Percentiles rank a stretch among this genome's conserved stretches.
phyloP scores from a whole-genome alignment of 2,888 invertebrate species.

The Mylabris sibirica region DNA sequence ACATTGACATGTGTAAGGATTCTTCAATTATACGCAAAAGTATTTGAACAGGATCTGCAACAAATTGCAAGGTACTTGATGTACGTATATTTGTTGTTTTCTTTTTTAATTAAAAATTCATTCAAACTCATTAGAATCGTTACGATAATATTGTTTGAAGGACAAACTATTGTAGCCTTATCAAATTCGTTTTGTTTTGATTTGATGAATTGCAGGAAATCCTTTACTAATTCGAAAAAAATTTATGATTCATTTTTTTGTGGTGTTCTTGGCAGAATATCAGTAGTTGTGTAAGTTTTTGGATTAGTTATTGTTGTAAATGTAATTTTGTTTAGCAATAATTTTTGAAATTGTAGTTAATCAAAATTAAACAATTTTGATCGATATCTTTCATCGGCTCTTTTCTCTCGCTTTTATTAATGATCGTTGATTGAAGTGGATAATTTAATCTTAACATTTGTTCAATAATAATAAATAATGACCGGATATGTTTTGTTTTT shows the following conservation, averaged over 20 bases:
- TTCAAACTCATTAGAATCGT: background rate
- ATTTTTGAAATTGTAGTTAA: background rate
- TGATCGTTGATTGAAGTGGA: background rate
- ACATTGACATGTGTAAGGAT: slow-evolving; percentile 84
- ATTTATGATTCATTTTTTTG: background rate
- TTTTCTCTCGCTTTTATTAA: background rate
- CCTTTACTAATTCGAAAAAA: background rate
- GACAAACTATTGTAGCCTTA: background rate
- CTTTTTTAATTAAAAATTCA: background rate
- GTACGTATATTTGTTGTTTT: slow-evolving; percentile 20
- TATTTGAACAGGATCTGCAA: slow-evolving; percentile 72
- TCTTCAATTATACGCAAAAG: slow-evolving; percentile 85
- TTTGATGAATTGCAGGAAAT: background rate
- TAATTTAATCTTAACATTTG: background rate
- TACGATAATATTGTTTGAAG: background rate
- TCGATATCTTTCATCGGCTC: background rate
- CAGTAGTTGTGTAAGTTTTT: background rate
- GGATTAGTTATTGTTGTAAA: background rate
- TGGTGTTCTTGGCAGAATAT: background rate
- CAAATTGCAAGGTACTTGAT: slow-evolving; percentile 40
- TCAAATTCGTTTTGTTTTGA: background rate
- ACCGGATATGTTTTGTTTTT: background rate
- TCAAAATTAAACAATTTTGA: background rate
- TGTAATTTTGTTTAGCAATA: too few species aligned
- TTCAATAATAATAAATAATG: background rate